Conservation (phyloP, 1,140 invertebrate species). For the Lepidurus apus region DNA sequence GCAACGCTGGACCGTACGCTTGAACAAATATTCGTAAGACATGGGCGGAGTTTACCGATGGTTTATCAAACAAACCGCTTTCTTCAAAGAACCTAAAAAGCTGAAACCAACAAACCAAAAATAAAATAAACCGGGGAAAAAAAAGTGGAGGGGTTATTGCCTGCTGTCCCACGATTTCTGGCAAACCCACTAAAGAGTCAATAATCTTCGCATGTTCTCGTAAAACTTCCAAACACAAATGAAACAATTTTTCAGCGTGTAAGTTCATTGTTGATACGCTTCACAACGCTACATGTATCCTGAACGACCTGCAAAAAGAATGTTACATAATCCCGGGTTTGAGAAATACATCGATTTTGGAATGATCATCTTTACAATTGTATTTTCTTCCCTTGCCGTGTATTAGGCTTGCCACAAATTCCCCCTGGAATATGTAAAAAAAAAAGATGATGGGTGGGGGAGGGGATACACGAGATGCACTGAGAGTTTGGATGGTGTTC, state of each 20-base stretch:
- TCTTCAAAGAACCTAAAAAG: conserved; percentile 4
- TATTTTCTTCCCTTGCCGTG: neutral
- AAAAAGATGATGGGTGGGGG: neutral
- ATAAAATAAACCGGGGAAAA: neutral
- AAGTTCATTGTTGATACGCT: neutral
- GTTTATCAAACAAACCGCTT: neutral
- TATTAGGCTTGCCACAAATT: conserved; percentile 1
- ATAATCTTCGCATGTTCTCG: neutral
- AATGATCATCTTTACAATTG: neutral
- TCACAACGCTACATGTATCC: neutral
- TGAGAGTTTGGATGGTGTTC: neutral
- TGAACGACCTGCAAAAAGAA: neutral
- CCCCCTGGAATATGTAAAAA: neutral
- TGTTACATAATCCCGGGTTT: too few species aligned
- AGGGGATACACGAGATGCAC: neutral
- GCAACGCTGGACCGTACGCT: neutral
- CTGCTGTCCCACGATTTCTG: neutral
- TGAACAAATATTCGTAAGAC: neutral
- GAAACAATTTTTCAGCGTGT: neutral
- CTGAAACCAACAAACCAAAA: neutral
- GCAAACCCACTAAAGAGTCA: neutral
- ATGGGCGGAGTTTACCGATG: neutral
- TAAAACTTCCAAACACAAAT: neutral
- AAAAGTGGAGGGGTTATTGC: neutral
- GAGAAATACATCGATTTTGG: too few species aligned